Evolutionary conservation across 2,888 invertebrate genomes (phyloP), one percentile per base, ranked within the genome.

Genomic region (Lamellibrachia satsuma): DNA sequence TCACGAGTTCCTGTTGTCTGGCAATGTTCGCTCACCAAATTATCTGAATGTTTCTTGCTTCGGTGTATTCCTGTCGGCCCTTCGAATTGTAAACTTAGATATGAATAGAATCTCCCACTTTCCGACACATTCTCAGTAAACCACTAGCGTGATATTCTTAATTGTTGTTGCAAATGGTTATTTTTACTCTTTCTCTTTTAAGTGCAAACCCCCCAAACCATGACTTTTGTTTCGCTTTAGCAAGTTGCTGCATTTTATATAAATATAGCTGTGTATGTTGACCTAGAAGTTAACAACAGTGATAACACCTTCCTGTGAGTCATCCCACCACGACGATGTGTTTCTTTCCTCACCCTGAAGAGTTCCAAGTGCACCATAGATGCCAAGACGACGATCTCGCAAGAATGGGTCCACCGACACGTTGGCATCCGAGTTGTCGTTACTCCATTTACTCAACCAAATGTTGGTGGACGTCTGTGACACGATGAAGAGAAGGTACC

Each of bases 371-470:
- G 75, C 75, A n/a, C 75, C 75, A 75, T 75, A 75, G n/a, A 75
- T 75, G 22, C 75, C 75, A 6, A 75, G 75, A 75, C 75, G 75
- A 75, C 75, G 22, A 22, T 75, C 75, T 22, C 75, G 75, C 22
- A 75, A 75, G 75, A 22, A n/a, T 75, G 75, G 22, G 75, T 75
- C 75, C 52, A 93, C 92, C 7, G 95, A 95, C n/a, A 93, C 94
- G 93, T 95, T 95, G 4, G 52, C 60, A 22, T 9, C 27, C 7
- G 91, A 90, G 11, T 92, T 52, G 93, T 95, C 95, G 91, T 94
- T 93, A 92, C 94, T 95, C 95, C 95, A 95, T 55, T 92, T 90
- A 90, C 94, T 94, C 52, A 95, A 93, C 95, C 95, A 95, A 52
- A 95, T 93, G 93, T 93, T 94, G 27, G 93, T 92, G 57, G 92